Evolutionary conservation across 2,797 vertebrate species (phyloP), one percentile per base, ranked within the genome.

Genomic region (Nothura maculosa): DNA sequence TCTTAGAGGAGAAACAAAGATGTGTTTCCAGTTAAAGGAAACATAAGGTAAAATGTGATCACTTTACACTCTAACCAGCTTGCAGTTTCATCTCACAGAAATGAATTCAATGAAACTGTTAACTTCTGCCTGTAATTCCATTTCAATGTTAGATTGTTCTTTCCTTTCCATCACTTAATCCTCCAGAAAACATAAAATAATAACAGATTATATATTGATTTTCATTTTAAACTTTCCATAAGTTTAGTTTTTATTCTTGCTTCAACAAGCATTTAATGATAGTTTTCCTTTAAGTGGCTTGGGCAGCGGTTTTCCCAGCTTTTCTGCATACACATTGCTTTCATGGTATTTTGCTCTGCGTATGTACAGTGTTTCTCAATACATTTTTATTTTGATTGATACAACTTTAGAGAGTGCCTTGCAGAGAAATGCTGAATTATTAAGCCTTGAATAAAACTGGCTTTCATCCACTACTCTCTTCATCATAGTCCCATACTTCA

Each of bases 341-440:
- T 88, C 87, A 93, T 82, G 74, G 72, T 86, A 78, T 90, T 62
- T 85, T 94, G 66, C 83, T 85, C 64, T 92, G 52, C 60, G 28
- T 85, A 61, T 78, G 55, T 89, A 95, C 67, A 28, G 28, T 83
- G 48, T 90, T 95, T 94, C 67, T 78, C 94, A 95, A 92, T 55
- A 36, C 43, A 77, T 86, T 93, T 80, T 92, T 95, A 68, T 91
- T 97, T 96, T 95, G 75, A 96, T 92, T 90, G 61, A 94, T 92
- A 89, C 32, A 91, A 61, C 43, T 92, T 93, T 90, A 89, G 62
- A 95, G 81, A 92, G 43, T 76, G 36, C 17, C 50, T 94, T 92
- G 76, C 85, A 96, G 85, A 95, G 86, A 96, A 96, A 81, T 0
- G 6, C n/a, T 94, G 89, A 97, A 96, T 94, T 89, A 94, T 93